Evolutionary conservation across 2,797 vertebrate species (phyloP), one percentile per base, ranked within the genome.

Genomic region (Pangasius krempfi): DNA sequence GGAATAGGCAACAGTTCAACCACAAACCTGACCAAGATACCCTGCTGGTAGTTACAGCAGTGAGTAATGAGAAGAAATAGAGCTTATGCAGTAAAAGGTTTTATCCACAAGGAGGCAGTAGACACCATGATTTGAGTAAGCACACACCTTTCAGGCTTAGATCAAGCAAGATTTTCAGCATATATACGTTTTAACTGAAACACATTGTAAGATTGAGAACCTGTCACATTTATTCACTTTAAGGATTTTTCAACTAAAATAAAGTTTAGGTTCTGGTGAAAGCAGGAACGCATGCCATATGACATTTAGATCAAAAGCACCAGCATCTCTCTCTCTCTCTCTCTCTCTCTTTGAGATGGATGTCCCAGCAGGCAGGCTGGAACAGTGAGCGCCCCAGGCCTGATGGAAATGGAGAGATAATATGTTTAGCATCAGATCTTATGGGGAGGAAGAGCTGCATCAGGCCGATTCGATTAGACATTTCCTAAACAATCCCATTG

Each of bases 381-480:
- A 87, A 90, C 90, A 90, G 90, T 64, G 75, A 91, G 88, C 66
- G 87, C 90, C 86, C 81, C 54, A 12, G 87, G 86, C 78, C 90
- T 90, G 91, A 92, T 93, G 92, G 82, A 91, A 92, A 93, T 90
- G 88, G 91, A 87, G 86, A 92, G 90, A 91, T 93, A 92, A 93
- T 92, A 89, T 89, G 89, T 91, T 93, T 92, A 92, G 89, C 90
- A 92, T 93, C 92, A 93, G 90, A 89, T 92, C 89, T 88, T 89
- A 76, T 80, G 84, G 73, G 88, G 82, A 92, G 92, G 92, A 93
- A 93, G 90, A 82, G 89, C 90, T 90, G 91, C 90, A 90, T 86
- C 88, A 89, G 52, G 89, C 50, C 60, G 90, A 92, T 93, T 93
- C 86, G 90, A 93, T 93, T 93, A 92, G 92, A 62, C 92, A 60